phyloP scores from a whole-genome alignment of 2,888 invertebrate species.

The Cerceris rybyensis region DNA sequence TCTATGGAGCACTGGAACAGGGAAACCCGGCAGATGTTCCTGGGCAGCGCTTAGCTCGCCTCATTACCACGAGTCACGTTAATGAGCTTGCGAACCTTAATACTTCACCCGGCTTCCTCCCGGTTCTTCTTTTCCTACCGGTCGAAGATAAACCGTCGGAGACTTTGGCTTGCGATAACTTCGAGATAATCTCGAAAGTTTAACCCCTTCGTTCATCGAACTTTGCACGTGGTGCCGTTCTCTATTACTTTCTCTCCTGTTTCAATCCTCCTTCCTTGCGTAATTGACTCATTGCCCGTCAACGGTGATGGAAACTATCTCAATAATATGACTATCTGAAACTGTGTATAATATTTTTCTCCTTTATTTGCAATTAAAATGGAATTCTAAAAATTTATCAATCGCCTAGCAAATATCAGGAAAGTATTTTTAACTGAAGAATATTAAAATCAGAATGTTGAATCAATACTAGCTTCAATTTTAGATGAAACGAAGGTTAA shows the following conservation, averaged over 20 bases:
- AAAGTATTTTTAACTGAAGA: no score
- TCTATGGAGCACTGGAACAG: constrained; percentile 38
- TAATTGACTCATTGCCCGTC: no score
- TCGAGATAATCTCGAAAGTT: constrained; percentile 14
- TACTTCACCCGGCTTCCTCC: constrained; percentile 49
- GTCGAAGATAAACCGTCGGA: constrained; percentile 44
- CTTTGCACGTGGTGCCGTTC: background rate
- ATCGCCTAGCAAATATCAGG: no score
- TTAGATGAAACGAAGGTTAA: no score
- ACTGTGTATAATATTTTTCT: no score
- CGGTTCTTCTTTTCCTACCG: constrained; percentile 32
- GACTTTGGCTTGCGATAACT: constrained; percentile 29
- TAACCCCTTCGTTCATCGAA: background rate
- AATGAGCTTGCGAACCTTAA: constrained; percentile 71
- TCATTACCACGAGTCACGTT: constrained; percentile 73
- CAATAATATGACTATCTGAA: no score
- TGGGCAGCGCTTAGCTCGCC: constrained; percentile 65
- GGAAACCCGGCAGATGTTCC: constrained; percentile 72
- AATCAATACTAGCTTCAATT: no score
- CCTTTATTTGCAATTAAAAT: no score
- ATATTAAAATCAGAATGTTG: no score
- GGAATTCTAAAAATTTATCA: no score
- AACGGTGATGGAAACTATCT: no score
- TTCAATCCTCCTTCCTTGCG: background rate
- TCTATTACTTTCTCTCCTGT: background rate